Evolutionary conservation across 2,797 vertebrate genomes (phyloP).

Genomic region (Hipposideros larvatus): DNA sequence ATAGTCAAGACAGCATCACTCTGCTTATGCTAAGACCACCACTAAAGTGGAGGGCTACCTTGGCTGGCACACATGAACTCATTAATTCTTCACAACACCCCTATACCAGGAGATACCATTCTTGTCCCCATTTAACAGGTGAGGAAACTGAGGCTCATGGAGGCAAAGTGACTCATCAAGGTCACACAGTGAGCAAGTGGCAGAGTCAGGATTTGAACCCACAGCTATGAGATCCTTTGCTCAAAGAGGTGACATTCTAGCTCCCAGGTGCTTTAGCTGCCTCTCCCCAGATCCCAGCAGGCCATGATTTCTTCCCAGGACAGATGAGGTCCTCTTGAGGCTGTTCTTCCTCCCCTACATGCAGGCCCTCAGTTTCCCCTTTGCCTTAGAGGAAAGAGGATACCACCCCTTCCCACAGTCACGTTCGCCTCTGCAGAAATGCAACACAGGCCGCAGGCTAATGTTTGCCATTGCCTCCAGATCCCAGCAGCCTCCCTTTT

Average conservation of each 20-base stretch:
- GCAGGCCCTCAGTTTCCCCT: not conserved
- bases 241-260: not conserved
- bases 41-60: accelerated
- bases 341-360: too few relatives aligned
- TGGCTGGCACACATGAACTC: accelerated
- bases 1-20: not conserved
- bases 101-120: not conserved
- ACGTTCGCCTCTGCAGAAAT: accelerated
- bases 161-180: not conserved
- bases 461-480: accelerated
- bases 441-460: accelerated
- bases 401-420: accelerated
- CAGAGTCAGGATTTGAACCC: not conserved
- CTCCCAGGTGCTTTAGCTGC: not conserved
- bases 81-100: too few relatives aligned
- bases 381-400: not conserved
- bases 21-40: too few relatives aligned
- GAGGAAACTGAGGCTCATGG: not conserved
- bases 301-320: not conserved
- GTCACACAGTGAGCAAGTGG: not conserved
- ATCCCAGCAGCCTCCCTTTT: not conserved
- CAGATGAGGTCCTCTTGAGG: not conserved
- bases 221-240: accelerated
- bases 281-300: not conserved
- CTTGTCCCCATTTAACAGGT: not conserved